Base-by-base conservation (phyloP, 2,113 vertebrate species). In the Phalacrocorax carbo region DNA sequence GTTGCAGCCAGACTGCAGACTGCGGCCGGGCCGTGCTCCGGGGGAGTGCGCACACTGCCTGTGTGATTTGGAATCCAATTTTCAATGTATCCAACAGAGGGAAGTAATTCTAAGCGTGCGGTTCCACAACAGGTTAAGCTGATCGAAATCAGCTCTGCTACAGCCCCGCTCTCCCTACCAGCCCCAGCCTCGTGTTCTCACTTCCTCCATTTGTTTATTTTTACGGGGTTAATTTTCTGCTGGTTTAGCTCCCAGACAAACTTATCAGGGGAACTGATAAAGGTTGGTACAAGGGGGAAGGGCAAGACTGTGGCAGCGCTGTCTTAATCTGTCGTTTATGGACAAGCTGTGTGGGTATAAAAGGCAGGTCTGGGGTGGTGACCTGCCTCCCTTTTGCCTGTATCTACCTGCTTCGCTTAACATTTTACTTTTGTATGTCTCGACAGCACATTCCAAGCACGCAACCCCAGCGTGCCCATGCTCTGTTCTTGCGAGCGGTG, bases 271-370 rank as follows among this genome's bases (percentile, higher is more conserved):
- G 51, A 84, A 46, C 51, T n/a, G 80, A 75, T 71, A 79, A 64
- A 51, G 3, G 13, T 2, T 25, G 65, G 38, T 62, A 20, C 15
- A 11, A 76, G 64, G 52, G 34, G 65, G 69, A 78, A 92, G 86
- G 83, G 65, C 36, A 32, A 51, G 65, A 12, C 36, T 2, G 29
- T 32, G 70, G 69, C 72, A 29, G 60, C 3, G 2, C 58, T 32
- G 34, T 18, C 54, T 27, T 52, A 9, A n/a, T 64, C 73, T 46
- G 54, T 27, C 7, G 0, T 22, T 25, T 7, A 6, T 1, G 36
- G 55, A 27, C 34, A 21, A 0, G 13, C 36, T 44, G 60, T 19
- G 44, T 48, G 2, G 1, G 5, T 38, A 1, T 36, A 8, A 54
- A 13, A 13, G 18, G 26, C 64, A 48, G 5, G 10, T 27, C 73